These are phyloP conservation scores for Drosophila suboccidentalis DNA, from an alignment of 2,888 invertebrate species.

Conservation along the genomic window DNA sequence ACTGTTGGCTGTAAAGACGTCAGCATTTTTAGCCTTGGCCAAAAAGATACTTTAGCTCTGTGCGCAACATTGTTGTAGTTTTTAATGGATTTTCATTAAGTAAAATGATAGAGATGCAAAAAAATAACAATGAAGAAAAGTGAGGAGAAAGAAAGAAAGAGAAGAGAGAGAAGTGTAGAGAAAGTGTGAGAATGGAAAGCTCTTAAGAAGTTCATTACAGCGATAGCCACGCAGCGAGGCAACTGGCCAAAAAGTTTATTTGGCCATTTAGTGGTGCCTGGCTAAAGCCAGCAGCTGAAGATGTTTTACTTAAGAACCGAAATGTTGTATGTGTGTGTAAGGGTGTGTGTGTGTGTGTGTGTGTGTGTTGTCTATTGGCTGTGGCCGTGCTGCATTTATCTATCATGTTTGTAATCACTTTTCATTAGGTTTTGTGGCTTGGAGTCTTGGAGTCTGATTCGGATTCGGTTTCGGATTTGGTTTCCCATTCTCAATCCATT, in stretches of 20 bases:
- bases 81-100: slow-evolving; percentile 82
- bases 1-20: slow-evolving; percentile 1
- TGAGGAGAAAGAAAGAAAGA: neutral
- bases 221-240: slow-evolving; percentile 58
- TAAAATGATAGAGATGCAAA: slow-evolving; percentile 31
- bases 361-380: slow-evolving; percentile 24
- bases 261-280: slow-evolving; percentile 75
- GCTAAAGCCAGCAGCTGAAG: slow-evolving; percentile 58
- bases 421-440: slow-evolving; percentile 78
- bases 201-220: slow-evolving; percentile 81
- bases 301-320: slow-evolving; percentile 71
- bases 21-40: slow-evolving; percentile 15
- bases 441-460: slow-evolving; percentile 19
- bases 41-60: slow-evolving; percentile 21
- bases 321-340: slow-evolving; percentile 21
- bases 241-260: slow-evolving; percentile 79
- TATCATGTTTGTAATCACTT: slow-evolving; percentile 82
- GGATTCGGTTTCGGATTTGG: slow-evolving; percentile 15
- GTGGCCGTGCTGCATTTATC: slow-evolving; percentile 66
- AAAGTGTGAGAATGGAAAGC: slow-evolving; percentile 52
- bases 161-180: neutral
- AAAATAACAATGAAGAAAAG: slow-evolving; percentile 25
- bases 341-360: slow-evolving; percentile 24
- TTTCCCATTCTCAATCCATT: neutral
- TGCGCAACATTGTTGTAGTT: slow-evolving; percentile 73